These are phyloP conservation scores for Horisme vitalbata DNA, from an alignment of 2,888 invertebrate genomes.

Conservation along the genomic window DNA sequence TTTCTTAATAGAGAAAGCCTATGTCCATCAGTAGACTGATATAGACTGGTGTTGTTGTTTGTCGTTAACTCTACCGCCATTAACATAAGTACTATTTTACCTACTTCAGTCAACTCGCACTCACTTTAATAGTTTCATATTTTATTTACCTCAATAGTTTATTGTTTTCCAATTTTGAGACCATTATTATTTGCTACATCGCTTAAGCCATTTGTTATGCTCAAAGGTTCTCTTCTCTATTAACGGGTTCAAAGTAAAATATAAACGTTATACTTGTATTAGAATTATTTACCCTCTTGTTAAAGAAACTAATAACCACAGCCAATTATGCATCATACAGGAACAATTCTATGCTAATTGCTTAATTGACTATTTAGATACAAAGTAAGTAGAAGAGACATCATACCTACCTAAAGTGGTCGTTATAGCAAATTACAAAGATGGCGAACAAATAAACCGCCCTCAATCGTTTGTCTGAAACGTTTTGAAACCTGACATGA, in stretches of 20 bases:
- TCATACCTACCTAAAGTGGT: conserved; percentile 43
- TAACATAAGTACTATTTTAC: no score
- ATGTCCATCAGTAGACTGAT: no score
- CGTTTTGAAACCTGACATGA: conserved; percentile 41
- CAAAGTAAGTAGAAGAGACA: conserved; percentile 50
- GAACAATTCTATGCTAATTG: conserved; percentile 68
- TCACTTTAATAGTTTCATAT: no score
- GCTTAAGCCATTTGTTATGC: neutral
- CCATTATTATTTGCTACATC: conserved; percentile 2
- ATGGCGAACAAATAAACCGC: conserved; percentile 49
- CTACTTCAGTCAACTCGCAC: no score
- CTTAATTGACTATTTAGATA: conserved; percentile 61
- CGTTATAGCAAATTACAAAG: conserved; percentile 53
- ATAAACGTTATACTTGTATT: no score
- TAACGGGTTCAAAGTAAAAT: neutral
- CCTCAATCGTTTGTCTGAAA: conserved; percentile 48
- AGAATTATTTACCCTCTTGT: no score
- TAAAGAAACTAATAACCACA: conserved; percentile 32
- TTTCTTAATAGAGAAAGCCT: no score
- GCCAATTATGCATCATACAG: conserved; percentile 59
- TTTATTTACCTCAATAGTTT: no score
- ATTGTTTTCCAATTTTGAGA: no score
- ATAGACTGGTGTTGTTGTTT: no score
- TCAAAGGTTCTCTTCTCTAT: no score
- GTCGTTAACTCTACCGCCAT: no score